phyloP scores from a whole-genome alignment of 2,888 invertebrate genomes.

The Eupithecia abbreviata region DNA sequence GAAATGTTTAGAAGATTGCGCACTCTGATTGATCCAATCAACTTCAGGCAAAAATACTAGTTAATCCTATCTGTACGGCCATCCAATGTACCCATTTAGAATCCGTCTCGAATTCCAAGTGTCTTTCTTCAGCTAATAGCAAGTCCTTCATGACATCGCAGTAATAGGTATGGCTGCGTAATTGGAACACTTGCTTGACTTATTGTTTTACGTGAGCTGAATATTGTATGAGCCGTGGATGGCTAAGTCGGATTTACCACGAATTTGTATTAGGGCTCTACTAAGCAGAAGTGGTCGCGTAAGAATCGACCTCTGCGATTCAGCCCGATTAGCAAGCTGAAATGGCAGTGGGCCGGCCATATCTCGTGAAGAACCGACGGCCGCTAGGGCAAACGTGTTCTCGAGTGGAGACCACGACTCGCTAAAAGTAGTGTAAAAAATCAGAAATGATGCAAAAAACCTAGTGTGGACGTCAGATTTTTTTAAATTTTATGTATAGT shows the following conservation, averaged over 20 bases:
- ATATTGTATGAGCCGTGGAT: background rate
- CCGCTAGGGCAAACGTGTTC: too few species aligned
- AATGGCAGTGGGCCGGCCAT: too few species aligned
- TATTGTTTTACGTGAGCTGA: background rate
- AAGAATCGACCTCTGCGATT: background rate
- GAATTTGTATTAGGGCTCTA: background rate
- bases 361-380: too few species aligned
- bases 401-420: too few species aligned
- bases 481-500: too few species aligned
- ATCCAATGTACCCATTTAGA: background rate
- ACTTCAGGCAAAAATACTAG: too few species aligned
- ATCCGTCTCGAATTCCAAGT: background rate
- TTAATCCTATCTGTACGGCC: background rate
- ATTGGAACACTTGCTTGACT: background rate
- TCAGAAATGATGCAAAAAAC: too few species aligned
- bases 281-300: too few species aligned
- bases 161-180: background rate
- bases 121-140: background rate
- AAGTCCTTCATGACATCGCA: background rate
- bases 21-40: too few species aligned
- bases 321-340: background rate
- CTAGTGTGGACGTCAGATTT: too few species aligned
- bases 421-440: too few species aligned
- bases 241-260: background rate
- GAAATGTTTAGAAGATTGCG: too few species aligned